Conservation (phyloP, 2,113 vertebrate genomes). For the Mus pahari region DNA sequence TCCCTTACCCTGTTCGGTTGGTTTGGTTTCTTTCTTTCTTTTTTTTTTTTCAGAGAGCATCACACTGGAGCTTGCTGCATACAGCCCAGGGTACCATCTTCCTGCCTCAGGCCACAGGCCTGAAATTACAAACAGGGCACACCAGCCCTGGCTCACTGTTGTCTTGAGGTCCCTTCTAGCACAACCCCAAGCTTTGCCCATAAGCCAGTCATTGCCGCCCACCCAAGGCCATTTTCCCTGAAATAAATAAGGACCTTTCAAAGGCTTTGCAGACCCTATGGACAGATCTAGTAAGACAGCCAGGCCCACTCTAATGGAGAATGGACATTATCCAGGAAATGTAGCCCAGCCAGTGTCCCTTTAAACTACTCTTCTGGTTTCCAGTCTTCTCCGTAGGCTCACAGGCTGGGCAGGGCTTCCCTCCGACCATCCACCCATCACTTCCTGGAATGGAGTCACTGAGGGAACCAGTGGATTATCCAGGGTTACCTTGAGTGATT, state of each 20-base stretch:
- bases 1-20: not conserved
- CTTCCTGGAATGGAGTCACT: not conserved
- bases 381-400: not conserved
- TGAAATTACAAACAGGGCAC: not conserved
- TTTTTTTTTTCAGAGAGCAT: too few relatives aligned
- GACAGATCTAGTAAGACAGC: not conserved
- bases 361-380: not conserved
- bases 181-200: not conserved
- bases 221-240: not conserved
- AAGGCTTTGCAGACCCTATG: conserved; percentile 2
- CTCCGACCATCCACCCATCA: not conserved
- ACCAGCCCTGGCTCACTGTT: not conserved
- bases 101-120: not conserved
- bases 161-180: not conserved
- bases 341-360: not conserved
- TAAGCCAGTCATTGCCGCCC: not conserved
- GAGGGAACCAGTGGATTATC: not conserved
- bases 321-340: not conserved
- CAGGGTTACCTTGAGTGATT: not conserved
- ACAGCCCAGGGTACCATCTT: not conserved
- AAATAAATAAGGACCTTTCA: not conserved
- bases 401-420: not conserved
- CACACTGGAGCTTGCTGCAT: not conserved
- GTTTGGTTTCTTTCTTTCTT: not conserved
- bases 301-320: not conserved